Base-by-base conservation (phyloP, 2,888 invertebrate species). In the Chorisops tibialis region DNA sequence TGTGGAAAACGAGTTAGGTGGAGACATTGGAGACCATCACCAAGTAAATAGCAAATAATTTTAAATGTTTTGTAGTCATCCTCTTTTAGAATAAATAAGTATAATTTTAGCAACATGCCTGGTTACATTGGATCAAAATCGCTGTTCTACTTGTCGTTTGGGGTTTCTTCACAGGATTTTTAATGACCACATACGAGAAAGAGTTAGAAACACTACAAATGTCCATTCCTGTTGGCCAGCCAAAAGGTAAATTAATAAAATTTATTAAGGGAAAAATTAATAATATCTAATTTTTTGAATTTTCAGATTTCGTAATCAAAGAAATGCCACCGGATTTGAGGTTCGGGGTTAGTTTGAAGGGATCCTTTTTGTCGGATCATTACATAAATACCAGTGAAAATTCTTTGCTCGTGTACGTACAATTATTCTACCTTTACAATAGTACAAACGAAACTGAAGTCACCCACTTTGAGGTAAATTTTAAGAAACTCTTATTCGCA, bases 111-210 rank as follows among this genome's bases (percentile, higher is more conserved):
- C 70, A 63, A 73, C 73, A 62, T 30, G 30, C 43, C 7, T 73
- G 72, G 72, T 69, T 76, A 18, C 74, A 73, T 48, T 77, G 75
- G 75, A 68, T 75, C 14, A 78, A 78, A 69, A 82, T 88, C 69
- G 73, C 79, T 0, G 66, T 84, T 1, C 79, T 89, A 0, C 74
- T 85, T 2, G 77, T 79, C 0, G 81, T 85, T 52, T 90, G 90
- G 90, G 68, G 84, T 1, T 79, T 85, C 67, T 88, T 89, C 72
- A 87, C 88, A 0, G 80, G 82, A 4, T 81, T 85, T 7, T 81
- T 91, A 66, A 84, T 89, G 79, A 80, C 84, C 69, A 88, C 85
- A 70, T 85, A 82, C 65, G 89, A 88, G 69, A 86, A 83, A 70
- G 81, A 85, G 37, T 80, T 81, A 48, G 75, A 81, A 18, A 78